A percentile compares a stretch with the other conserved stretches of the same genome.
phyloP scores from a whole-genome alignment of 2,888 invertebrate species.

The Aethes cnicana region DNA sequence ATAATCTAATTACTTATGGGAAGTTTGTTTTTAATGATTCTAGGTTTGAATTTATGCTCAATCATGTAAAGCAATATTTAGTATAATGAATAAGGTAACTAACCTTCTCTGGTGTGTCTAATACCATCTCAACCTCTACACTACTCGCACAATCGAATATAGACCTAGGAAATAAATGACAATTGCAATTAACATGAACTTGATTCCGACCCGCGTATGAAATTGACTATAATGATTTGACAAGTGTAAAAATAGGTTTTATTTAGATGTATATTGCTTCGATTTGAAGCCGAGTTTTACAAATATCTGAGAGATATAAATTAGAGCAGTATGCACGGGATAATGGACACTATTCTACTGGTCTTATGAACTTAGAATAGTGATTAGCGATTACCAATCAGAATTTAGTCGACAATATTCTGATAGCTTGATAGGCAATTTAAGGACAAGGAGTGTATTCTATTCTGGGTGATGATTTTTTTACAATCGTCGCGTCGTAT shows the following conservation, averaged over 20 bases:
- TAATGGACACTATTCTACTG: no score
- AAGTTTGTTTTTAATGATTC: no score
- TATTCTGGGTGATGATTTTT: no score
- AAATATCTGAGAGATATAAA: neutral
- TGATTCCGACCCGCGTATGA: conserved; percentile 17
- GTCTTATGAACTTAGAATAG: neutral
- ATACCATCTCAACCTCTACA: conserved; percentile 6
- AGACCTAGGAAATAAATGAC: conserved; percentile 13
- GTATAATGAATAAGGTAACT: conserved; percentile 23
- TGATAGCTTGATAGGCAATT: conserved; percentile 6
- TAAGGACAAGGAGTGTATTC: no score
- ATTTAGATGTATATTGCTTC: no score
- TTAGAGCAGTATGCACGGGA: neutral
- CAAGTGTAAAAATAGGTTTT: no score
- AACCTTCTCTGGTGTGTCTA: conserved; percentile 1
- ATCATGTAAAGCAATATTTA: conserved; percentile 28
- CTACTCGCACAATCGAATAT: conserved; percentile 23
- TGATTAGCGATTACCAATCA: conserved; percentile 7
- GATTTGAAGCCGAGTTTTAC: neutral
- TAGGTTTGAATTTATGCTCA: conserved; percentile 25
- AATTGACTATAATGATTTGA: neutral
- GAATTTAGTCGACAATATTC: neutral
- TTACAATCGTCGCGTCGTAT: no score
- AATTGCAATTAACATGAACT: conserved; percentile 5
- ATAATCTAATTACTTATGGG: no score